phyloP scores from a whole-genome alignment of 2,797 vertebrate genomes.

The Spheniscus humboldti region DNA sequence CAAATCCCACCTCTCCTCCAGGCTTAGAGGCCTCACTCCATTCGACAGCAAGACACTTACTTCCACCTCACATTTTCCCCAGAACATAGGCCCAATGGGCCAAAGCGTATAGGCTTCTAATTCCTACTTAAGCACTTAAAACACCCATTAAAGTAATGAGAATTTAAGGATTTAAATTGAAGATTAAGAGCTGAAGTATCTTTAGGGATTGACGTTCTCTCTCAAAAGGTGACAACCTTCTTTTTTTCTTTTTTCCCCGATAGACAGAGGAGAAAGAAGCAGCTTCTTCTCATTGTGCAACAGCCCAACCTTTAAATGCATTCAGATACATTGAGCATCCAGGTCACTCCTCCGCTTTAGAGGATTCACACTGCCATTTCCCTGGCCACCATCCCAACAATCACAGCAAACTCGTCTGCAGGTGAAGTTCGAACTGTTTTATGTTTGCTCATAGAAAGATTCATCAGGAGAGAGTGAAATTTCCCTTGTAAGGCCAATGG shows the following conservation, averaged over 20 bases:
- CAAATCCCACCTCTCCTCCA: background rate
- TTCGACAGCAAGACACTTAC: background rate
- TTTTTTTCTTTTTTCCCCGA: background rate
- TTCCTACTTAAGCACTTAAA: conserved; percentile 5
- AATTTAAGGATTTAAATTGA: conserved; percentile 24
- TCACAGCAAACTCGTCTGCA: background rate
- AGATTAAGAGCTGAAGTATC: conserved; percentile 21
- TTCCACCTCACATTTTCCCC: background rate
- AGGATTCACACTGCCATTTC: background rate
- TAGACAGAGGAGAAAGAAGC: background rate
- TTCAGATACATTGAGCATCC: background rate
- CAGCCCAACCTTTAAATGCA: background rate
- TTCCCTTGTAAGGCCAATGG: background rate
- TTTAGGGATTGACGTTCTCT: background rate
- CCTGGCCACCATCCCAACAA: background rate
- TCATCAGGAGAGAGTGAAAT: background rate
- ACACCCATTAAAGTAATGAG: background rate
- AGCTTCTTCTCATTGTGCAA: background rate
- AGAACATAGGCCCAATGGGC: background rate
- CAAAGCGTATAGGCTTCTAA: background rate
- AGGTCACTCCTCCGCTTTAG: background rate
- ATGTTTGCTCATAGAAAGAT: background rate
- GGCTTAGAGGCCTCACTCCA: background rate
- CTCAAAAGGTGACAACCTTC: background rate
- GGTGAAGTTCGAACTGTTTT: background rate